Base-by-base conservation (phyloP, 1,140 invertebrate genomes). In the Gonioctena quinquepunctata region DNA sequence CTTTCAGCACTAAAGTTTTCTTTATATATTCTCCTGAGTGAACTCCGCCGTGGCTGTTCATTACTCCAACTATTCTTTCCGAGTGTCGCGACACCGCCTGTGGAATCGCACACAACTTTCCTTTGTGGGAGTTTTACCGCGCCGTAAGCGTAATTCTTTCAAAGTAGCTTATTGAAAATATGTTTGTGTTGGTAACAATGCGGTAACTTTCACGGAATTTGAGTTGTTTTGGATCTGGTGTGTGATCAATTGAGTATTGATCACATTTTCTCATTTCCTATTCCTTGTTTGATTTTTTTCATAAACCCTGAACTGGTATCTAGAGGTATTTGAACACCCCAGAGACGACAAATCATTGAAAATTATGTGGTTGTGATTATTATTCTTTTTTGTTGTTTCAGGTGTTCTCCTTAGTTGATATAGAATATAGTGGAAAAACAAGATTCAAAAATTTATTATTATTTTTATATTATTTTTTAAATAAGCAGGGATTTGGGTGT, bases 151-250 rank as follows among this genome's bases (percentile, higher is more conserved):
- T 76, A 77, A 76, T 78, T 76, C 77, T 78, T 74, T 68, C 64
- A 76, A 78, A 78, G 76, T 72, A 73, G 76, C 76, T 78, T 78
- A 77, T 78, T 70, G 77, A 77, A 77, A 77, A 78, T 77, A 77
- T 76, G 33, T 42, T 42, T 42, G 33, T n/a, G 33, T 13, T 42
- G 33, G 33, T 42, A 42, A 42, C 33, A 42, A 42, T 42, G 33
- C 33, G 33, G 33, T 42, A 42, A n/a, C 33, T 42, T 42, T 42
- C 16, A 42, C 33, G 33, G 33, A 42, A 42, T 13, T 42, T 42
- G 16, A 42, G 33, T 42, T 42, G 33, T 42, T 42, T 42, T 11
- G 11, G 33, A 8, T 1, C 13, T 11, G 13, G 13, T 11, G 11
- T 42, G 33, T 11, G 33, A n/a, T 42, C 16, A n/a, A 42, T 42